phyloP scores from a whole-genome alignment of 2,888 invertebrate species.

The Limnephilus auricula region DNA sequence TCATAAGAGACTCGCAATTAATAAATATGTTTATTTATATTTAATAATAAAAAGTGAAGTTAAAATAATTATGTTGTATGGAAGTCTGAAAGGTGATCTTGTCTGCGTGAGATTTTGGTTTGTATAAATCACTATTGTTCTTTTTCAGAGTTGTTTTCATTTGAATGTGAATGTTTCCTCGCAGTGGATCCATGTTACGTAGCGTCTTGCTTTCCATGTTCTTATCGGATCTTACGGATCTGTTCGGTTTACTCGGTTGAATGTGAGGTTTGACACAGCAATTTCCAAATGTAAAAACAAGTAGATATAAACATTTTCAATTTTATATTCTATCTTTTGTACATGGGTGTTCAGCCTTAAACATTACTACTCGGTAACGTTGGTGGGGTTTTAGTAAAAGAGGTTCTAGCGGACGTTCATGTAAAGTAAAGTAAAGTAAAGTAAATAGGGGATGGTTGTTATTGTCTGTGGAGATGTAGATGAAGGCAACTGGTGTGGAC shows the following conservation, averaged over 20 bases:
- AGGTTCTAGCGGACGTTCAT: not conserved
- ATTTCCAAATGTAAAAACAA: constrained; percentile 52
- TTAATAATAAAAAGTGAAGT: constrained; percentile 54
- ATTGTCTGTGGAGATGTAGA: constrained; percentile 28
- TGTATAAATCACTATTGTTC: constrained; percentile 34
- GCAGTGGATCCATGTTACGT: not conserved
- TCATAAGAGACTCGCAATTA: constrained; percentile 61
- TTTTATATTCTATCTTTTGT: constrained; percentile 66
- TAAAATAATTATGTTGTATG: constrained; percentile 44
- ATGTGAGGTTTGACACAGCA: not conserved
- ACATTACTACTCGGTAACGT: not conserved
- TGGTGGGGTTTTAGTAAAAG: not conserved
- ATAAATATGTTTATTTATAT: constrained; percentile 62
- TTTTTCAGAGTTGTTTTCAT: constrained; percentile 60
- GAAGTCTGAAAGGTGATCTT: constrained; percentile 45
- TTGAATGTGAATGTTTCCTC: constrained; percentile 60
- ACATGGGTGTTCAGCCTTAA: constrained; percentile 34
- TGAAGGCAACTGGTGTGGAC: constrained; percentile 54
- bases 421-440: constrained; percentile 14
- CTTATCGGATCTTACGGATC: not conserved
- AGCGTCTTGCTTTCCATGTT: constrained; percentile 8
- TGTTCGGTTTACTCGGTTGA: constrained; percentile 14
- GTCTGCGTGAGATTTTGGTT: constrained; percentile 50
- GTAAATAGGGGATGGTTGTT: constrained; percentile 18
- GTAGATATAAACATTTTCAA: constrained; percentile 64